phyloP scores from a whole-genome alignment of 2,797 vertebrate genomes.

The Fundulus diaphanus region DNA sequence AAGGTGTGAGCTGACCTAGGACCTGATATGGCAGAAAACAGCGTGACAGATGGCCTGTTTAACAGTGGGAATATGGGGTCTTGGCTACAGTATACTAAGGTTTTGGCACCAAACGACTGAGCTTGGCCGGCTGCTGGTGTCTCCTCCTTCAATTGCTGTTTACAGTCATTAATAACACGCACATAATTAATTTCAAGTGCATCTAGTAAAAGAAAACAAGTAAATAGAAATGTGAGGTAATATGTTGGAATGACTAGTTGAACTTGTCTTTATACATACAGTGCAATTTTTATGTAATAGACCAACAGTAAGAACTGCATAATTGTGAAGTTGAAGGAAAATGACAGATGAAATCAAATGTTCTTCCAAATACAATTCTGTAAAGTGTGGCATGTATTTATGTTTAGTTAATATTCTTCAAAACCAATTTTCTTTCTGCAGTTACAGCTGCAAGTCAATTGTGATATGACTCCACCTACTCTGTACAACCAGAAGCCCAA shows the following conservation, averaged over 20 bases:
- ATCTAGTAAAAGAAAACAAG: background rate
- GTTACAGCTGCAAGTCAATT: background rate
- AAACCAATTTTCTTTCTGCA: background rate
- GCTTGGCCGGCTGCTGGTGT: constrained; percentile 39
- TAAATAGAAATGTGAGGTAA: background rate
- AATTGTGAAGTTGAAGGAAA: background rate
- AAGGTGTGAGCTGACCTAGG: constrained; percentile 52
- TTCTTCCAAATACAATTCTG: too few relatives aligned
- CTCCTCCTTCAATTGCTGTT: constrained; percentile 14
- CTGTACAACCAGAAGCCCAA: background rate
- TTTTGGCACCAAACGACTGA: constrained; percentile 46
- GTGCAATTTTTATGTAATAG: background rate
- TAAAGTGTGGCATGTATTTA: too few relatives aligned
- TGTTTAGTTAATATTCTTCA: too few relatives aligned
- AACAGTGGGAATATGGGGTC: constrained; percentile 56
- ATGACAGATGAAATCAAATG: background rate
- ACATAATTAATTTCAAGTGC: constrained; percentile 4
- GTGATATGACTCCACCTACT: background rate
- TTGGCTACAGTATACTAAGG: constrained; percentile 38
- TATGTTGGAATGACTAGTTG: background rate
- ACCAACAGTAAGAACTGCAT: background rate
- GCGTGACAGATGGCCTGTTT: constrained; percentile 66
- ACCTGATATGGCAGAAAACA: constrained; percentile 37
- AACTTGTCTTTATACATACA: background rate
- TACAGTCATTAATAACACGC: constrained; percentile 11